phyloP scores from a whole-genome alignment of 2,888 invertebrate species.

The Tenodera sinensis region DNA sequence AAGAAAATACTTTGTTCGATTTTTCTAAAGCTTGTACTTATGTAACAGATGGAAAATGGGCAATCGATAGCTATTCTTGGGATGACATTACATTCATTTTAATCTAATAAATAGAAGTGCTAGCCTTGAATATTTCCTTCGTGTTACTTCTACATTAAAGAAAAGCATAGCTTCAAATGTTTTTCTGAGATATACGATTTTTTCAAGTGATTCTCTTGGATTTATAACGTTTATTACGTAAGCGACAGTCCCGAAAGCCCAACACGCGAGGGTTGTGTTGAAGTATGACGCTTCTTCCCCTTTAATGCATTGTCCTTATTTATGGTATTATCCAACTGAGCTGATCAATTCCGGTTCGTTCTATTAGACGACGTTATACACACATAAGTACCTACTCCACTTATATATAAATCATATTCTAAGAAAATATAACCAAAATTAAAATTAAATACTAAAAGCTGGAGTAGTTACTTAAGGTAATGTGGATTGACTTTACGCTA shows the following conservation, averaged over 20 bases:
- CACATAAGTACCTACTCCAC: too few relatives aligned
- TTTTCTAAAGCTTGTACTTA: background rate
- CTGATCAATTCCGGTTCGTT: background rate
- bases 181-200: background rate
- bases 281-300: too few relatives aligned
- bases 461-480: too few relatives aligned
- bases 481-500: too few relatives aligned
- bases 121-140: background rate
- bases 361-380: too few relatives aligned
- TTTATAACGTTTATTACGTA: background rate
- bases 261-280: background rate
- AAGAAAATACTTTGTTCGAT: too few relatives aligned
- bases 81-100: background rate
- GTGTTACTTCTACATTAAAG: background rate
- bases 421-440: too few relatives aligned
- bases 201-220: background rate
- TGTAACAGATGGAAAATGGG: background rate
- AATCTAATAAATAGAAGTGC: background rate
- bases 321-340: too few relatives aligned
- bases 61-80: background rate
- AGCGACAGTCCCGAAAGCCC: background rate
- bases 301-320: background rate
- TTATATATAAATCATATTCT: too few relatives aligned
- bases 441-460: too few relatives aligned
- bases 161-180: background rate